Conservation (phyloP, 1,140 invertebrate genomes). For the Zaprionus tsacasi region DNA sequence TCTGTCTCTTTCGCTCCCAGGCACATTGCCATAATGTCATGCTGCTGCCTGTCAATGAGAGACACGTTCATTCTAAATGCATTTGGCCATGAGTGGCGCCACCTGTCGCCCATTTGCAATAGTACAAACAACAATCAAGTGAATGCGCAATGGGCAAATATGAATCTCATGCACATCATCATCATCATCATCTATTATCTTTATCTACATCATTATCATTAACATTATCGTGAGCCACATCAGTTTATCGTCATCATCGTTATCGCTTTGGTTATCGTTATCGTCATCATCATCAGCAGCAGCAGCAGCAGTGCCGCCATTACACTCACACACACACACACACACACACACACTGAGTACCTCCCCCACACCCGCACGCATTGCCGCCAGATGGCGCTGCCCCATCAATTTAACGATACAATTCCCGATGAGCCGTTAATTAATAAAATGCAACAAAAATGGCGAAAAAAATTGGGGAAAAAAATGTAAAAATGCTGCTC, state of each 20-base stretch:
- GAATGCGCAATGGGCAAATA: slow-evolving; percentile 35
- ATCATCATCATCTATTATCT: slow-evolving; percentile 6
- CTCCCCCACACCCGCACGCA: not conserved
- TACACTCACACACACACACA: slow-evolving; percentile 42
- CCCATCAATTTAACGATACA: slow-evolving; percentile 39
- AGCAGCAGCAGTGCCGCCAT: slow-evolving; percentile 23
- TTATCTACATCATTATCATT: slow-evolving; percentile 33
- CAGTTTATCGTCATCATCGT: slow-evolving; percentile 11
- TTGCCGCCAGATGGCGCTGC: slow-evolving; percentile 54
- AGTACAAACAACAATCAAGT: slow-evolving; percentile 46
- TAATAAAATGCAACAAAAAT: slow-evolving; percentile 59
- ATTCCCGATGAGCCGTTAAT: slow-evolving; percentile 52
- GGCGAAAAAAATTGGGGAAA: slow-evolving; percentile 30
- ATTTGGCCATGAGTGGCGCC: slow-evolving; percentile 42
- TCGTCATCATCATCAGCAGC: slow-evolving; percentile 17
- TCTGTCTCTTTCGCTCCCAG: not conserved
- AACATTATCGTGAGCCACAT: slow-evolving; percentile 21
- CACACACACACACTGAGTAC: slow-evolving; percentile 21
- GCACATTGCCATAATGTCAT: not conserved
- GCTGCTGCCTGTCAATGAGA: slow-evolving; percentile 23
- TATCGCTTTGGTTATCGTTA: slow-evolving; percentile 25
- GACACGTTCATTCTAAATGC: slow-evolving; percentile 21
- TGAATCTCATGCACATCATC: slow-evolving; percentile 16
- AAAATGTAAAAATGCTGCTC: slow-evolving; percentile 48
- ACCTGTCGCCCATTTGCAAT: slow-evolving; percentile 48